These are phyloP conservation scores for Uloborus plumipes DNA, from an alignment of 2,888 invertebrate species.

Conservation along the genomic window DNA sequence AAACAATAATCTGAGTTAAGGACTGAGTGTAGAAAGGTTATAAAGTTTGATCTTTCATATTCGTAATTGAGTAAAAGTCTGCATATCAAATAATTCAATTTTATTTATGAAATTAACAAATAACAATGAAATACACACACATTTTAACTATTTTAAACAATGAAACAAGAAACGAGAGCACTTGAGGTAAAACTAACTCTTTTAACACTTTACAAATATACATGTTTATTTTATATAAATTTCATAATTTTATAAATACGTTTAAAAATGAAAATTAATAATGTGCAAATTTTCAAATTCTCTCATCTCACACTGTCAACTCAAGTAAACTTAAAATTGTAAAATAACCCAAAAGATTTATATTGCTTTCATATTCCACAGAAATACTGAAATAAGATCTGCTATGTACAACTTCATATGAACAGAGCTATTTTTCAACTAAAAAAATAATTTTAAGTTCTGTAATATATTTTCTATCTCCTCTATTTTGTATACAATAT, in stretches of 20 bases:
- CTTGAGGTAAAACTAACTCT: conserved; percentile 53
- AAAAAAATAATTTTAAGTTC: conserved; percentile 21
- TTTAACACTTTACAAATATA: conserved; percentile 56
- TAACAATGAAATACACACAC: conserved; percentile 57
- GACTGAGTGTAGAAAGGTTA: no score
- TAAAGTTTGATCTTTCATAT: no score
- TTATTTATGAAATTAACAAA: conserved; percentile 61
- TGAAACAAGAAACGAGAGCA: conserved; percentile 49
- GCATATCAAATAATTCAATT: neutral
- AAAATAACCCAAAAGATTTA: conserved; percentile 33
- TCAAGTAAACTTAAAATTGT: conserved; percentile 39
- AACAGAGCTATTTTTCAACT: conserved; percentile 12
- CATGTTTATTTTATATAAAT: conserved; percentile 51
- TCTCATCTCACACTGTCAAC: conserved; percentile 56
- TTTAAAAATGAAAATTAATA: conserved; percentile 44
- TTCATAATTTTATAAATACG: conserved; percentile 15
- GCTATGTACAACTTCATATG: neutral
- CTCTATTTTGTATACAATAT: no score
- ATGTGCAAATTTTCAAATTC: conserved; percentile 49
- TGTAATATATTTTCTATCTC: no score
- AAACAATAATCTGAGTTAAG: no score
- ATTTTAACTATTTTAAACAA: conserved; percentile 55
- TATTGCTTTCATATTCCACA: conserved; percentile 44
- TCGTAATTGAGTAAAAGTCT: no score
- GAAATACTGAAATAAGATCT: neutral